Evolutionary conservation across 2,797 vertebrate genomes (phyloP), one percentile per base, ranked within the genome.

Genomic region (Discoglossus pictus): DNA sequence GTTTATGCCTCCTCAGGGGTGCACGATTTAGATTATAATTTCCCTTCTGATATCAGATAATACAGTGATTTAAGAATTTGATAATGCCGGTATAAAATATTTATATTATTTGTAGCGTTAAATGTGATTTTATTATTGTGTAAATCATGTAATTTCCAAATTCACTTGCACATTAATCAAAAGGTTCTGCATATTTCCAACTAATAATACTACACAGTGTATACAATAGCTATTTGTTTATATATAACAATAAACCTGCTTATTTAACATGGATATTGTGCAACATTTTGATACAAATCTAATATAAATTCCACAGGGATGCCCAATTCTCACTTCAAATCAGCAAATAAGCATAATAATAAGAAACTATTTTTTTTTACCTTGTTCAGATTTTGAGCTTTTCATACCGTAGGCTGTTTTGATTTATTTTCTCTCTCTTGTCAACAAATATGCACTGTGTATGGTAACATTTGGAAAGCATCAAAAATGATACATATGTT

Each of bases 231-330:
- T 27, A 20, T 50, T 46, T 39, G n/a, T 18, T 56, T 24, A 56
- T 40, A 38, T 11, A 48, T 25, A 35, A 36, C 12, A 58, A 58
- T 40, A 8, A 39, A 27, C 27, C 35, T 20, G 38, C 12, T 48
- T 66, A 55, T 58, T 58, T 36, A 24, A 56, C 31, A 48, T 66
- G 64, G 53, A 58, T 50, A 17, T 48, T 43, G 50, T 58, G 56
- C 64, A 66, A 53, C 15, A 66, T 36, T 65, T 58, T 65, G 42
- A 38, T 10, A 56, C 38, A 27, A 40, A 34, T 15, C 39, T 20
- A 39, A 54, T 56, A 56, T 21, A 58, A 56, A 66, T 56, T 58
- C 43, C 44, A 50, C 31, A 20, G 43, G 34, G 52, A 20, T 27
- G 15, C 20, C 27, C 42, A 34, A 27, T 39, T 31, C 40, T 23